Percentiles rank a stretch among this genome's conserved stretches.
These are phyloP conservation scores for Sebastes minor DNA, from an alignment of 2,797 vertebrate species.

Conservation along the genomic window DNA sequence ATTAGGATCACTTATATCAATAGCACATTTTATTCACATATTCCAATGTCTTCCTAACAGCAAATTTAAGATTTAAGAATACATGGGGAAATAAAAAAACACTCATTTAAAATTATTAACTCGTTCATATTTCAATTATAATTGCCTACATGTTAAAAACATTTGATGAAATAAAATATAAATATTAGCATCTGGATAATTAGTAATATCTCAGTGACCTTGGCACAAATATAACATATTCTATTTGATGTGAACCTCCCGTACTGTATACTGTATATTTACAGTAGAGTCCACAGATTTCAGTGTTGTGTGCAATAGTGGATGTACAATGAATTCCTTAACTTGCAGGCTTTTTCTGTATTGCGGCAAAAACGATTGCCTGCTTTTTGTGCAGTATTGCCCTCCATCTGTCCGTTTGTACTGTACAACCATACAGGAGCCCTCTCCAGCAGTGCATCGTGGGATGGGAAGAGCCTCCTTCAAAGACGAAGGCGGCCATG, in stretches of 20 bases:
- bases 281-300: slow-evolving; percentile 44
- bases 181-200: not conserved
- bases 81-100: not conserved
- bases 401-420: slow-evolving; percentile 71
- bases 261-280: slow-evolving; percentile 9
- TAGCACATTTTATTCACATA: not conserved
- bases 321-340: slow-evolving; percentile 43
- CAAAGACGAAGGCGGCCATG: slow-evolving; percentile 74
- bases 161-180: not conserved
- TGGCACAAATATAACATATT: not conserved
- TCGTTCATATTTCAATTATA: not conserved
- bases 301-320: slow-evolving; percentile 52
- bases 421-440: slow-evolving; percentile 70
- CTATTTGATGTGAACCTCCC: not conserved
- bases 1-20: not conserved
- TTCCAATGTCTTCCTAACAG: not conserved
- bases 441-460: slow-evolving; percentile 70
- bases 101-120: not conserved
- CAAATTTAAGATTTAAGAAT: not conserved
- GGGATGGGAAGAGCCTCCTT: slow-evolving; percentile 74
- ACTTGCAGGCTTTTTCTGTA: slow-evolving; percentile 41
- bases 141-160: not conserved
- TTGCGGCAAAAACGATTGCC: slow-evolving; percentile 68
- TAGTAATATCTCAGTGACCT: not conserved
- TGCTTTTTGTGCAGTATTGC: slow-evolving; percentile 71